phyloP scores from a whole-genome alignment of 1,140 invertebrate species.

The Penaeus chinensis region DNA sequence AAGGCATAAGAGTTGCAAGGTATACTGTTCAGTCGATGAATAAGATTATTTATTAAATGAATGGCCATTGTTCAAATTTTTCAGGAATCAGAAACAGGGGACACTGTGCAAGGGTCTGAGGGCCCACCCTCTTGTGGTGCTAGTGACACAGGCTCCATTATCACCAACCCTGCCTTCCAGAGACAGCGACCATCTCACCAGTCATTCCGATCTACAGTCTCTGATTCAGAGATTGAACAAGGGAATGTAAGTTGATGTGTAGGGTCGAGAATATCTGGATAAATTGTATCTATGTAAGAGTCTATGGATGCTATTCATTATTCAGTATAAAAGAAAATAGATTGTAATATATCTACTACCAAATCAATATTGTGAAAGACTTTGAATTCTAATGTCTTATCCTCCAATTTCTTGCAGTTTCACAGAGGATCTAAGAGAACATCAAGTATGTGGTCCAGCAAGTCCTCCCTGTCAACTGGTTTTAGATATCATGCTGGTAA shows the following conservation, averaged over 20 bases:
- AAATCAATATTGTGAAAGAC: constrained; percentile 8
- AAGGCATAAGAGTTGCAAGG: too few relatives aligned
- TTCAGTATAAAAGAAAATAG: not conserved
- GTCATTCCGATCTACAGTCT: constrained; percentile 62
- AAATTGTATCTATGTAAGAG: too few relatives aligned
- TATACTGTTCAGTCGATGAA: too few relatives aligned
- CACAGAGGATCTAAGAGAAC: constrained; percentile 76
- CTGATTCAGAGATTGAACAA: constrained; percentile 63
- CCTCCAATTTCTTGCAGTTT: constrained; percentile 71
- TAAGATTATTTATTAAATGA: too few relatives aligned
- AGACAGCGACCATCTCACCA: constrained; percentile 70
- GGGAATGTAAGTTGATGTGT: constrained; percentile 63
- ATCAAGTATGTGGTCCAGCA: constrained; percentile 92
- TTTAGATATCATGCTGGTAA: constrained; percentile 90
- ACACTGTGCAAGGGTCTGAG: constrained; percentile 63
- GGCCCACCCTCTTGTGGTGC: constrained; percentile 69
- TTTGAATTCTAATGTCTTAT: not conserved
- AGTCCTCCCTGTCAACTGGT: constrained; percentile 88
- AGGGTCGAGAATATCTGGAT: too few relatives aligned
- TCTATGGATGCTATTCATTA: not conserved
- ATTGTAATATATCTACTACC: not conserved
- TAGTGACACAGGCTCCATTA: constrained; percentile 82
- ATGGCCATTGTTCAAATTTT: not conserved
- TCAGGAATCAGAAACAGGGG: constrained; percentile 53
- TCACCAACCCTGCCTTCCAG: constrained; percentile 80